These are phyloP conservation scores for Alcedo atthis DNA, from an alignment of 2,797 vertebrate genomes.

Conservation along the genomic window DNA sequence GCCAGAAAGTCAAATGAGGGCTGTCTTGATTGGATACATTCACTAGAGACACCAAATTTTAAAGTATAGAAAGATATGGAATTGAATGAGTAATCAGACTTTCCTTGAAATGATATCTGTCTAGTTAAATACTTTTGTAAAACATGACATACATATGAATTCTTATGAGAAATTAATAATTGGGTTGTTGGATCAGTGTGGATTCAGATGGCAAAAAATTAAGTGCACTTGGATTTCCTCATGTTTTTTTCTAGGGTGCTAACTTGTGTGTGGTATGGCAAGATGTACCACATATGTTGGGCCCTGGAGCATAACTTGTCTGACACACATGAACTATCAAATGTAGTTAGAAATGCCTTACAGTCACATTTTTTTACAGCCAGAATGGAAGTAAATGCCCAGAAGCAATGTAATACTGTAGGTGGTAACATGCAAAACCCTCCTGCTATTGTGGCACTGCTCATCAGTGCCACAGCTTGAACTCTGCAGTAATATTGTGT, in stretches of 20 bases:
- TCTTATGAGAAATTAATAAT: not conserved
- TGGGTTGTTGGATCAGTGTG: not conserved
- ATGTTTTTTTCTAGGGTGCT: not conserved
- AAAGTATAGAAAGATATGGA: not conserved
- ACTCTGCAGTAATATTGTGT: not conserved
- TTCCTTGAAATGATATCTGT: not conserved
- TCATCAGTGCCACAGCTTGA: not conserved
- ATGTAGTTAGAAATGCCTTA: not conserved
- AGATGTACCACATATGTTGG: not conserved
- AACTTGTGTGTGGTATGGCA: not conserved
- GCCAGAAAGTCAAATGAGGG: not conserved
- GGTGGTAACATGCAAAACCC: not conserved
- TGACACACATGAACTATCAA: not conserved
- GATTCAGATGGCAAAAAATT: not conserved
- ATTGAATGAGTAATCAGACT: not conserved
- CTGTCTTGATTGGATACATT: not conserved
- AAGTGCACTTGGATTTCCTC: not conserved
- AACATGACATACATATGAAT: not conserved
- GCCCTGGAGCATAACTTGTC: not conserved
- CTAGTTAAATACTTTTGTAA: not conserved
- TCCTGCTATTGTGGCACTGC: not conserved
- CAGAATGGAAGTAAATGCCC: not conserved
- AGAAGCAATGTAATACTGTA: not conserved
- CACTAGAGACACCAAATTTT: fast-evolving
- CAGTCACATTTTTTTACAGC: not conserved